A percentile compares a stretch with the other conserved stretches of the same genome.
phyloP scores from a whole-genome alignment of 2,888 invertebrate genomes.

The Polia nebulosa region DNA sequence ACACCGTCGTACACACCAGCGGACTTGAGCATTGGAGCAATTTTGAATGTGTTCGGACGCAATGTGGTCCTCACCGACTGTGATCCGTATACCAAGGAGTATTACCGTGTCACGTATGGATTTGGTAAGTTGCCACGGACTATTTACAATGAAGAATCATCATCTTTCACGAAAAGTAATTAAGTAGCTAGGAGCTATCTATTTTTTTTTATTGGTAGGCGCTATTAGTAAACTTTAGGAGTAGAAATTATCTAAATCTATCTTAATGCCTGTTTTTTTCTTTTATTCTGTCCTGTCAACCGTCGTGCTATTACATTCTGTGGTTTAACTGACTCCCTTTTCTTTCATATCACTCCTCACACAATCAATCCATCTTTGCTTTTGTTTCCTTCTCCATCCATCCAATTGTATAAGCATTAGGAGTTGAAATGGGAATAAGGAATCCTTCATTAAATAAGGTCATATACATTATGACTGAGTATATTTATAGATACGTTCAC shows the following conservation, averaged over 20 bases:
- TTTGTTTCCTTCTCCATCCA: too few relatives aligned
- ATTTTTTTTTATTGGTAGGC: too few relatives aligned
- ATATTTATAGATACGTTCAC: slow-evolving; percentile 91
- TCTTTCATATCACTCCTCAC: too few relatives aligned
- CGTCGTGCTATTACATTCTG: too few relatives aligned
- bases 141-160: neutral
- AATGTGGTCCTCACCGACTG: slow-evolving; percentile 95
- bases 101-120: slow-evolving; percentile 94
- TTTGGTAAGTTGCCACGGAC: slow-evolving; percentile 82
- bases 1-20: slow-evolving; percentile 92
- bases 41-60: slow-evolving; percentile 95
- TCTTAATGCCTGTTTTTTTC: too few relatives aligned
- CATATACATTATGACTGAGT: neutral
- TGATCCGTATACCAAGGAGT: slow-evolving; percentile 96
- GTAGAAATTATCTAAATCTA: too few relatives aligned
- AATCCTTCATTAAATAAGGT: neutral
- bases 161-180: neutral
- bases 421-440: neutral
- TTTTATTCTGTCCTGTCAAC: too few relatives aligned
- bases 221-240: too few relatives aligned
- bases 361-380: too few relatives aligned
- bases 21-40: slow-evolving; percentile 96
- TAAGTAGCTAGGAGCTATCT: too few relatives aligned
- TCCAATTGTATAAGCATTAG: too few relatives aligned
- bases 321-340: too few relatives aligned